Percentiles rank a stretch among this genome's conserved stretches.
phyloP scores from a whole-genome alignment of 2,797 vertebrate species.

The Spinibarbus caldwelli region DNA sequence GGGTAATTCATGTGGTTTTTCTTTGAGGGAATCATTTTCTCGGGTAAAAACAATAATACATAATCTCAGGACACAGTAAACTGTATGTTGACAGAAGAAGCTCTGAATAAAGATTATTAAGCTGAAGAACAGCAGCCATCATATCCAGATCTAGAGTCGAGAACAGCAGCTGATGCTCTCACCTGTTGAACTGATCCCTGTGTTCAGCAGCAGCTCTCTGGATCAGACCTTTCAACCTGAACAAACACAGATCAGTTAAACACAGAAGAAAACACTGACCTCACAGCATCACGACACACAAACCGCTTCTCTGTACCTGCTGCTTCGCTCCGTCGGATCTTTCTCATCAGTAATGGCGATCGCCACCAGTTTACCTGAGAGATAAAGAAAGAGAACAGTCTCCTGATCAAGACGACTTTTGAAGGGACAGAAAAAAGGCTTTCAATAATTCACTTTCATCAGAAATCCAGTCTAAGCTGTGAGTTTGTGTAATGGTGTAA shows the following conservation, averaged over 20 bases:
- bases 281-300: slow-evolving; percentile 14
- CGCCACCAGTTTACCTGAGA: slow-evolving; percentile 94
- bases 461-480: neutral
- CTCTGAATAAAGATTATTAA: neutral
- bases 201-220: slow-evolving; percentile 91
- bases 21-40: neutral
- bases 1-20: neutral
- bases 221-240: slow-evolving; percentile 91
- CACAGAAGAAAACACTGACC: neutral
- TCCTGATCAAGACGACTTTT: too few species aligned
- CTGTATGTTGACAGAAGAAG: slow-evolving; percentile 50
- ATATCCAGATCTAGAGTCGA: too few species aligned
- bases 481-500: neutral
- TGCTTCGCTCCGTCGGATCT: slow-evolving; percentile 87
- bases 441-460: neutral
- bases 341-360: slow-evolving; percentile 95
- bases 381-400: slow-evolving; percentile 9
- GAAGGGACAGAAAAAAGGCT: neutral
- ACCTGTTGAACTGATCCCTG: slow-evolving; percentile 93
- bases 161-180: slow-evolving; percentile 39
- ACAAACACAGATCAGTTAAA: slow-evolving; percentile 48
- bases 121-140: neutral
- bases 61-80: neutral
- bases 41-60: neutral
- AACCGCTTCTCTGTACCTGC: slow-evolving; percentile 80